Evolutionary conservation across 2,113 vertebrate species (phyloP).

Genomic region (Pygoscelis adeliae): DNA sequence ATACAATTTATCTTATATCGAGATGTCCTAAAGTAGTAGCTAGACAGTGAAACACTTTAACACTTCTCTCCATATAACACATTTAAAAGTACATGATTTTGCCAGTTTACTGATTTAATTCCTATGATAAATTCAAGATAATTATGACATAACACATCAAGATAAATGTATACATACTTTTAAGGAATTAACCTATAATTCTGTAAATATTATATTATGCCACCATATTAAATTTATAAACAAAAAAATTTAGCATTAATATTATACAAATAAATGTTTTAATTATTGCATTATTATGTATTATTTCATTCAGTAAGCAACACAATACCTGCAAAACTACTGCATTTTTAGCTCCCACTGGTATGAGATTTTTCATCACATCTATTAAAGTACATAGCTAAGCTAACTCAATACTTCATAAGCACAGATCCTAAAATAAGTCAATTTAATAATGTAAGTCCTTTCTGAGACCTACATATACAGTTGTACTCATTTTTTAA

Average conservation of each 20-base stretch:
- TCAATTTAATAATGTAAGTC: neutral
- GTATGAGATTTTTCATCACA: neutral
- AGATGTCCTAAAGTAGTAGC: neutral
- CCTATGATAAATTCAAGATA: neutral
- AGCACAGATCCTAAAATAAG: neutral
- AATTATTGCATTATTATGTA: neutral
- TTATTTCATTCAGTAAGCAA: neutral
- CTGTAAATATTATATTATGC: neutral
- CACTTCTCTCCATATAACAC: neutral
- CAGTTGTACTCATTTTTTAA: neutral
- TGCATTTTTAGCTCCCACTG: neutral
- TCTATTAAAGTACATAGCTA: neutral
- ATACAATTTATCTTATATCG: accelerated
- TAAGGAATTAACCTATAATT: neutral
- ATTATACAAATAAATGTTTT: neutral
- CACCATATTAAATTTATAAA: neutral
- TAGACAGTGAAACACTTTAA: neutral
- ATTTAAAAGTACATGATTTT: neutral
- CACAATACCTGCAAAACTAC: neutral
- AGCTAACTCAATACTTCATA: neutral
- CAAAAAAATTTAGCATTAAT: neutral
- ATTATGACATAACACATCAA: neutral
- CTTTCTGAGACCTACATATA: neutral
- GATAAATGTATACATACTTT: neutral
- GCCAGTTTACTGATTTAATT: neutral